Percentiles rank a stretch among this genome's conserved stretches.
Evolutionary conservation across 2,888 invertebrate species (phyloP).

Genomic region (Diarsia mendica): DNA sequence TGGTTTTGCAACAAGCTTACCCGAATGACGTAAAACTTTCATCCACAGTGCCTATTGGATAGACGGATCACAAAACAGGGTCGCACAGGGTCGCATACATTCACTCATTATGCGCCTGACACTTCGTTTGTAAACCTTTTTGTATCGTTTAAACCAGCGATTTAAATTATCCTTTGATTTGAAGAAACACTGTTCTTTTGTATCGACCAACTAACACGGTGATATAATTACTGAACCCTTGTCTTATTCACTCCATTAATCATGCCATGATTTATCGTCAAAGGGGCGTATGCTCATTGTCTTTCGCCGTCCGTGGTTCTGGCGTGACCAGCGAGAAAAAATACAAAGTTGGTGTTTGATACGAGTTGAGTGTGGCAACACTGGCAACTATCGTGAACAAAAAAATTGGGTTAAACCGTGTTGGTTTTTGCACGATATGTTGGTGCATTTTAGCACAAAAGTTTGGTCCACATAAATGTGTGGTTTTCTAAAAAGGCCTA

Average conservation of each 20-base stretch:
- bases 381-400: slow-evolving; percentile 54
- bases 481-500: slow-evolving; percentile 26
- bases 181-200: slow-evolving; percentile 63
- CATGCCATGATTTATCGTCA: slow-evolving; percentile 84
- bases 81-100: slow-evolving; percentile 32
- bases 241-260: slow-evolving; percentile 83
- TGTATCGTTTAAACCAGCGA: slow-evolving; percentile 38
- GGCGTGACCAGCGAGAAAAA: slow-evolving; percentile 59
- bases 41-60: slow-evolving; percentile 16
- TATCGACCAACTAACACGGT: slow-evolving; percentile 61
- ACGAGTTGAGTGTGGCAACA: slow-evolving; percentile 47
- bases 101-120: slow-evolving; percentile 34
- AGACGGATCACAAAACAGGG: slow-evolving; percentile 39
- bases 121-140: slow-evolving; percentile 47
- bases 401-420: slow-evolving; percentile 38
- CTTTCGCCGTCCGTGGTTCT: slow-evolving; percentile 55
- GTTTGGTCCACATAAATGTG: neutral
- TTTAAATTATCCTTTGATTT: slow-evolving; percentile 57
- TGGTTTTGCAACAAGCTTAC: slow-evolving; percentile 20
- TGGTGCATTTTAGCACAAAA: slow-evolving; percentile 40
- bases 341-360: slow-evolving; percentile 53
- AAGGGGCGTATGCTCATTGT: slow-evolving; percentile 75
- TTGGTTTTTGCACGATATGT: slow-evolving; percentile 37
- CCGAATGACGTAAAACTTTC: slow-evolving; percentile 35
- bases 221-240: slow-evolving; percentile 73